These are phyloP conservation scores for Liodrosophila aerea DNA, from an alignment of 2,888 invertebrate genomes.

Conservation along the genomic window DNA sequence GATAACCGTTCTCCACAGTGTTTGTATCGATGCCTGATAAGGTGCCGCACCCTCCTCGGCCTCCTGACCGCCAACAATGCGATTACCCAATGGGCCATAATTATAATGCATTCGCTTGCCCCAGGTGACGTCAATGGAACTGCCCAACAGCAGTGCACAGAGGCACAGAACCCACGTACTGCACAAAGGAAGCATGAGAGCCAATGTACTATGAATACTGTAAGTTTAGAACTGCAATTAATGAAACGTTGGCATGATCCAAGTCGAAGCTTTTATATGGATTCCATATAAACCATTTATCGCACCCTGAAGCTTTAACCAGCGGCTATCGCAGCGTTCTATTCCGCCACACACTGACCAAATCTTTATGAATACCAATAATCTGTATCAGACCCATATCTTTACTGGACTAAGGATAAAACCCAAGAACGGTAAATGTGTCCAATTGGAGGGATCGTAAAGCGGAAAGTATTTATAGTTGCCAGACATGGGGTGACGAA, in stretches of 20 bases:
- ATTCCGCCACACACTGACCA: constrained; percentile 25
- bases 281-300: constrained; percentile 40
- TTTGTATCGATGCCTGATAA: constrained; percentile 79
- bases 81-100: constrained; percentile 35
- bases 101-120: constrained; percentile 56
- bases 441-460: constrained; percentile 49
- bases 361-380: constrained; percentile 47
- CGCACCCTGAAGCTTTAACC: constrained; percentile 23
- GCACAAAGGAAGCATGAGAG: constrained; percentile 1
- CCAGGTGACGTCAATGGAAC: constrained; percentile 63
- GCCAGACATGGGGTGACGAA: background rate
- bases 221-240: constrained; percentile 48
- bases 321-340: constrained; percentile 12
- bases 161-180: constrained; percentile 13
- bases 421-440: constrained; percentile 34
- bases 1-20: constrained; percentile 52
- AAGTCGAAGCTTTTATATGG: constrained; percentile 58
- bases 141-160: constrained; percentile 37
- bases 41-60: constrained; percentile 71
- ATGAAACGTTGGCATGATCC: constrained; percentile 43
- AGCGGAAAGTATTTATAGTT: constrained; percentile 3
- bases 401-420: constrained; percentile 62
- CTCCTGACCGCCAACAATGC: constrained; percentile 70
- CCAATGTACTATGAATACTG: constrained; percentile 9
- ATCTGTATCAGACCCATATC: constrained; percentile 34